Base-by-base conservation (phyloP, 2,888 invertebrate genomes). In the Noctua janthe region DNA sequence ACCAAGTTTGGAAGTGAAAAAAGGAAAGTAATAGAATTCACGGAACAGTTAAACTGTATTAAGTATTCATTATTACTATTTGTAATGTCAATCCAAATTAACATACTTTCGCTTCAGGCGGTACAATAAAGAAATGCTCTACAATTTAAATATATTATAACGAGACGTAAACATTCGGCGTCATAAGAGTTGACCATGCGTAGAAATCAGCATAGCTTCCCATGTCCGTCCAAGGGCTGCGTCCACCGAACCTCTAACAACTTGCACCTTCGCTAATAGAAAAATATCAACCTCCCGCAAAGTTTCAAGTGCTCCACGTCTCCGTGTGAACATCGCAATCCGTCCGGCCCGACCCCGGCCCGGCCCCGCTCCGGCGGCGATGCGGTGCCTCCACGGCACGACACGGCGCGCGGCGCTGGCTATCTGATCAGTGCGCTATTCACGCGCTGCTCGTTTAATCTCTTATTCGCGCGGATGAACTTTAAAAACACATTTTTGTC, bases 401-500 rank as follows among this genome's bases (percentile, higher is more conserved):
- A 10, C 82, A 17, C 49, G 67, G 35, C 35, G 35, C 35, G 35
- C 35, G 35, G 62, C n/a, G 69, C 82, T 66, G 11, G 56, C 77
- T 85, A 82, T 85, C 78, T 71, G 80, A 83, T 85, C 80, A 84
- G 71, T 77, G 79, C 70, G 74, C 79, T 67, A 79, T 84, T 87
- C 84, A 83, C 56, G 77, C 81, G 76, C 85, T 81, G 84, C 86
- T 89, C 88, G 86, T 89, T 89, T 89, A 90, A 89, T 89, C 90
- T 91, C 85, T 86, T 77, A 87, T 89, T 91, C 90, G 86, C 84
- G 87, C 80, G 74, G 82, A 87, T 80, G 83, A 88, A 90, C 84
- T 87, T 88, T 88, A 66, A 80, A 84, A 90, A 90, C 85, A 84
- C 82, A 86, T 86, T 91, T 88, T 83, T 87, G 83, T 85, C 89